Evolutionary conservation across 2,888 invertebrate species (phyloP).

Genomic region (Gibbula magus): DNA sequence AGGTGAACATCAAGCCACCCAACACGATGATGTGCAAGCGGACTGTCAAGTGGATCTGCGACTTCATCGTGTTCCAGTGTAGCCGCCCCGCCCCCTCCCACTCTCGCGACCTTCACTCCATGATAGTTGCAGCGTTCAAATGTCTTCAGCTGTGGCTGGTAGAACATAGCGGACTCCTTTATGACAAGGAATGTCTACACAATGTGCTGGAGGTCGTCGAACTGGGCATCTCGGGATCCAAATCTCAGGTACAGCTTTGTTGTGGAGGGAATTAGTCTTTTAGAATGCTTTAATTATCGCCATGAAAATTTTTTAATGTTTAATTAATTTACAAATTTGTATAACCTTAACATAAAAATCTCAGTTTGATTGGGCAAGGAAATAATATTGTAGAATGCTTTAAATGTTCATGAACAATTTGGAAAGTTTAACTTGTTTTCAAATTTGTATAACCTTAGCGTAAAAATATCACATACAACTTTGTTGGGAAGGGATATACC

Average conservation of each 20-base stretch:
- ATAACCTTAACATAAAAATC: no score
- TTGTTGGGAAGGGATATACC: no score
- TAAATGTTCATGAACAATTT: no score
- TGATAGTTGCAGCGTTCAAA: constrained; percentile 84
- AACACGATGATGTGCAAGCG: constrained; percentile 73
- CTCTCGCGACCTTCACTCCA: constrained; percentile 93
- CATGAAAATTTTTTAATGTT: no score
- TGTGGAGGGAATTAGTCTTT: no score
- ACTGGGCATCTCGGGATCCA: constrained; percentile 96
- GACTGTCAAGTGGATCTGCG: constrained; percentile 95
- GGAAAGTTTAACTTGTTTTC: no score
- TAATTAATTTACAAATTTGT: no score
- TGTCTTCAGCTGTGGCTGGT: constrained; percentile 87
- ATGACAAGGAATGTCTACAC: constrained; percentile 93
- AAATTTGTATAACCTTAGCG: no score
- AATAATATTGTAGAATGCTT: no score
- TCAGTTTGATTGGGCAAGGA: no score
- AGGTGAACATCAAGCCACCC: constrained; percentile 75
- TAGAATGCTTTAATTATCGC: no score
- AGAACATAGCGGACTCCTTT: constrained; percentile 90
- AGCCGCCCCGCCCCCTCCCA: constrained; percentile 91
- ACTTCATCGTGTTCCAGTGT: constrained; percentile 95
- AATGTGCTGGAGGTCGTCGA: constrained; percentile 97
- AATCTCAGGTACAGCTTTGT: constrained; percentile 79
- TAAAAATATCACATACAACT: no score